Conservation (phyloP, 2,888 invertebrate species). For the Helicoverpa assulta region DNA sequence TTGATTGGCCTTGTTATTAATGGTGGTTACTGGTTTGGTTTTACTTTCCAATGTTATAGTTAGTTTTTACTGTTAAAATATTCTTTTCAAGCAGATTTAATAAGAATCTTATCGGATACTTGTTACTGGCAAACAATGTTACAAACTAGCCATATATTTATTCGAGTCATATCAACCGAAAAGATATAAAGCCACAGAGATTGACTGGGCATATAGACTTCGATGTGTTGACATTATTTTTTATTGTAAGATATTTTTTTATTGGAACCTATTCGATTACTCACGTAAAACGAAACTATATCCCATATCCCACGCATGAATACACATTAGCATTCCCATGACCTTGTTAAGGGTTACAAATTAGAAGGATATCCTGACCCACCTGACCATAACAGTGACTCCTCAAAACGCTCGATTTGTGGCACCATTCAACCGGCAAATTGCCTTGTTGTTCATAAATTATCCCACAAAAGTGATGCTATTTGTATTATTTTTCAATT, state of each 20-base stretch:
- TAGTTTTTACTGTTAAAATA: not conserved
- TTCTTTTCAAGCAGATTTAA: no score
- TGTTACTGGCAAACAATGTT: no score
- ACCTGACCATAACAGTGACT: slow-evolving; percentile 57
- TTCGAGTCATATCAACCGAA: no score
- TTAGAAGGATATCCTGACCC: slow-evolving; percentile 70
- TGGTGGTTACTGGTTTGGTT: no score
- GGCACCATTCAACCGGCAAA: slow-evolving; percentile 74
- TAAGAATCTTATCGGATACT: no score
- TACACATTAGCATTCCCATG: slow-evolving; percentile 65
- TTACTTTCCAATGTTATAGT: no score
- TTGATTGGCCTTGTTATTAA: slow-evolving; percentile 36
- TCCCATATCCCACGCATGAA: slow-evolving; percentile 43
- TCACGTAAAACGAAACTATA: slow-evolving; percentile 3
- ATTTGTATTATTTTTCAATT: slow-evolving; percentile 40
- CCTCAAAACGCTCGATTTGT: slow-evolving; percentile 71
- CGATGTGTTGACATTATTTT: no score
- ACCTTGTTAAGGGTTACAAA: slow-evolving; percentile 60
- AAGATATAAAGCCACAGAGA: no score
- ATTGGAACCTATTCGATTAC: slow-evolving; percentile 4
- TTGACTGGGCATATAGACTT: no score
- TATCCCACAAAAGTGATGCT: slow-evolving; percentile 46
- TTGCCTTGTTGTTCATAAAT: slow-evolving; percentile 74
- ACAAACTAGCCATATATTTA: no score
- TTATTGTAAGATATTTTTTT: no score